A percentile compares a stretch with the other conserved stretches of the same genome.
These are phyloP conservation scores for Lepilemur septentrionalis DNA, from an alignment of 2,797 vertebrate species.

Conservation along the genomic window DNA sequence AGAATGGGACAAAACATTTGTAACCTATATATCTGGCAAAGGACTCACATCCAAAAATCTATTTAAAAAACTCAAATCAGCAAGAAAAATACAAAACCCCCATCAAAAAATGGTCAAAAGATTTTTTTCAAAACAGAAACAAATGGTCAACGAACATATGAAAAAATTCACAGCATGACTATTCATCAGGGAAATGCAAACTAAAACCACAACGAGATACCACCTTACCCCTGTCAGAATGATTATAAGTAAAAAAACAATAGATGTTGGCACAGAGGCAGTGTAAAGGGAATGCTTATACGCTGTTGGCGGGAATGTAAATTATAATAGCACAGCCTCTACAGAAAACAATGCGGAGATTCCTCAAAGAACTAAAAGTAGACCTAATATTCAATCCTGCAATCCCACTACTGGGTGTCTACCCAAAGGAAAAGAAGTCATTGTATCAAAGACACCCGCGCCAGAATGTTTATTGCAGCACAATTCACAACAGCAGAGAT, in stretches of 20 bases:
- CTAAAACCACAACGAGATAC: background rate
- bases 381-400: background rate
- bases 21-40: background rate
- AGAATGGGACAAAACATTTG: background rate
- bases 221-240: background rate
- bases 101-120: background rate
- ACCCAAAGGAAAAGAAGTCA: background rate
- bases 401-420: background rate
- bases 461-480: background rate
- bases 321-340: background rate
- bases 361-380: background rate
- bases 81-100: background rate
- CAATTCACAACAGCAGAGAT: background rate
- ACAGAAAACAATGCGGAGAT: background rate
- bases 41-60: background rate
- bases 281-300: background rate
- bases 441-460: background rate
- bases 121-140: background rate
- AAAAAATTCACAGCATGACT: background rate
- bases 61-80: background rate
- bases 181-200: background rate
- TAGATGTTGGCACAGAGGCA: background rate
- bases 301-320: fast-evolving
- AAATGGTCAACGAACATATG: background rate
- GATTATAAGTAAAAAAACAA: background rate